Conservation (phyloP, 2,113 vertebrate species). For the Podocnemis expansa region DNA sequence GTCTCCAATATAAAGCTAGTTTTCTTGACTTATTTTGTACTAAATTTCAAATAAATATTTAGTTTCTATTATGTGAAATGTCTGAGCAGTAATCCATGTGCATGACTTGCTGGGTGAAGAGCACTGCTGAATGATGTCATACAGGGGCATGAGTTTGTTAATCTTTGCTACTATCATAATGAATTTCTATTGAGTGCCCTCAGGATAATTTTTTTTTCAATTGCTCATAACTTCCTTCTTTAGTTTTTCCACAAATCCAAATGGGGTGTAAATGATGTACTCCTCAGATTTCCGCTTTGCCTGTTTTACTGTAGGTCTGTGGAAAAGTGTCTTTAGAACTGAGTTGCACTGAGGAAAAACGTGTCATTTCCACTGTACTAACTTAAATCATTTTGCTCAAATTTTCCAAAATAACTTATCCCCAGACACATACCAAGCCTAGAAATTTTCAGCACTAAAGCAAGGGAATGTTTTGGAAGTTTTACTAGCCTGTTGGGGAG, state of each 20-base stretch:
- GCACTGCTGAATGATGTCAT: neutral
- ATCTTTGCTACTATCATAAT: conserved; percentile 1
- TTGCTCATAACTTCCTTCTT: conserved; percentile 41
- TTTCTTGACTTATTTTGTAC: neutral
- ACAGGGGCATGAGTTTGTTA: conserved; percentile 22
- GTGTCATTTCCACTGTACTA: conserved; percentile 25
- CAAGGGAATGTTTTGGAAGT: neutral
- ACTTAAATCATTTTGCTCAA: neutral
- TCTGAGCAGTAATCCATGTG: neutral
- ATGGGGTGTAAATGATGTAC: neutral
- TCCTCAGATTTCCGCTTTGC: conserved; percentile 62
- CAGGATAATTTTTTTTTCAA: conserved; percentile 7
- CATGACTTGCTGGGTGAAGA: neutral
- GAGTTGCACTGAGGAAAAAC: neutral
- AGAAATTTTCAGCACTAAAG: neutral
- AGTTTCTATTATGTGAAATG: conserved; percentile 21
- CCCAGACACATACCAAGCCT: neutral
- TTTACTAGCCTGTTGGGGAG: neutral
- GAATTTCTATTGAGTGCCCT: neutral
- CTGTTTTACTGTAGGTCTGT: conserved; percentile 61
- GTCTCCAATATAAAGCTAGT: neutral
- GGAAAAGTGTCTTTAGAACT: conserved; percentile 42
- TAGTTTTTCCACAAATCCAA: conserved; percentile 37
- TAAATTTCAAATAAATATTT: neutral
- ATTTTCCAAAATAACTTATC: neutral